Evolutionary conservation across 2,888 invertebrate species (phyloP), one percentile per base, ranked within the genome.

Genomic region (Cerceris rybyensis): DNA sequence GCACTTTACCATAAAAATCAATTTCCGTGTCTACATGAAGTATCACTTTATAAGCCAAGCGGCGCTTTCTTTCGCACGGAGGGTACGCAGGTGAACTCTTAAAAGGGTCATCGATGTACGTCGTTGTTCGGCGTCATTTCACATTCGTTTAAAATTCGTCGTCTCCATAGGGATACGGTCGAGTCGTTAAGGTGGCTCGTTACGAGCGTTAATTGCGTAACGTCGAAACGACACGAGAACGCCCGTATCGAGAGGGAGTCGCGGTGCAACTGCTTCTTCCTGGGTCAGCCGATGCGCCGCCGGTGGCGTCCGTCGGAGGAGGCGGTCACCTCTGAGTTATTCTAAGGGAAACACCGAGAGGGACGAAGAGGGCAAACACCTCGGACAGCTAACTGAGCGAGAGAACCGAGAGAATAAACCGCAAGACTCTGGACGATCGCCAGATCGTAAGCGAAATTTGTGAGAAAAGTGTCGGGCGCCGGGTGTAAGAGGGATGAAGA

Each of bases 261-360:
- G 83, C 88, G 88, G 82, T 81, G 85, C 89, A 87, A 91, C 91
- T 91, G 87, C 75, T 75, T 78, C 87, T 83, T 86, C 82, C 80
- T 83, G 83, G 85, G 80, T 88, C 86, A 87, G 86, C 85, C 85
- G 85, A 86, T 83, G 82, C 70, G 74, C 71, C 60, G 61, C 61
- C 70, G 86, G 87, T 85, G 88, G 87, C 88, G 81, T 69, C 76
- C 75, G 83, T 76, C 70, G 78, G 78, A 78, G 87, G 88, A 87
- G 90, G 88, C 90, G 91, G 87, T 89, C 91, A 92, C 91, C 92
- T 92, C 91, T 86, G 88, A 90, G 91, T 92, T 92, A 92, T 92
- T 92, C 92, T 92, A 88, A 91, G 92, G 86, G 83, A 75, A 82
- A 79, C 60, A 59, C 70, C 52, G 71, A 64, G 72, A 17, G 70